Percentiles rank a stretch among this genome's conserved stretches.
Evolutionary conservation across 2,797 vertebrate species (phyloP).

Genomic region (Pseudopleuronectes americanus): DNA sequence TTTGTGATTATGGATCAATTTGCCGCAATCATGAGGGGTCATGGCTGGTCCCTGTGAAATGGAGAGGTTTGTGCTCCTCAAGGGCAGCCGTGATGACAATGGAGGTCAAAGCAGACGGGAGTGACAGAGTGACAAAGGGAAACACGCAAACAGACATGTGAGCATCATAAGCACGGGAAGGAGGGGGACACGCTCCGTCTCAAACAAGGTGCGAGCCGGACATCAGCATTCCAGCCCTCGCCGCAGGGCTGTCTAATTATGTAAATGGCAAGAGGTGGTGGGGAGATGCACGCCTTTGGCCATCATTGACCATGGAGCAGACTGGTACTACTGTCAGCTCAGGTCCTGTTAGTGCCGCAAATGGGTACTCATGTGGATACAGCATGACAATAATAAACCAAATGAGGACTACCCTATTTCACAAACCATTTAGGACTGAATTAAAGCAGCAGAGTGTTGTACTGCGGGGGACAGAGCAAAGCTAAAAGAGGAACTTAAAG

Average conservation of each 20-base stretch:
- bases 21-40: slow-evolving; percentile 86
- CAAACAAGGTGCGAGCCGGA: slow-evolving; percentile 52
- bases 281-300: slow-evolving; percentile 47
- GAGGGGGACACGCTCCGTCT: slow-evolving; percentile 44
- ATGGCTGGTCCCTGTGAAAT: slow-evolving; percentile 79
- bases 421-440: not conserved
- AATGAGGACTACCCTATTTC: slow-evolving; percentile 9
- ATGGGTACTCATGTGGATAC: slow-evolving; percentile 27
- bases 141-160: slow-evolving; percentile 44
- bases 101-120: slow-evolving; percentile 76
- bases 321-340: slow-evolving; percentile 27
- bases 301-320: slow-evolving; percentile 45
- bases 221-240: slow-evolving; percentile 45
- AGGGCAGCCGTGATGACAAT: slow-evolving; percentile 76
- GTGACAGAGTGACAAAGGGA: slow-evolving; percentile 72
- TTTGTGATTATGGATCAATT: slow-evolving; percentile 87
- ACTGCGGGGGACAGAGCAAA: not conserved
- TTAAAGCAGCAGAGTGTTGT: slow-evolving; percentile 4
- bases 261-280: slow-evolving; percentile 62
- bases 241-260: slow-evolving; percentile 71
- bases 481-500: not conserved
- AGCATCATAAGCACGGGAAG: slow-evolving; percentile 34
- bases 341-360: slow-evolving; percentile 26
- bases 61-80: slow-evolving; percentile 80
- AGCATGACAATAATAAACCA: slow-evolving; percentile 20